Evolutionary conservation across 2,888 invertebrate species (phyloP).

Genomic region (Tribolium freemani): DNA sequence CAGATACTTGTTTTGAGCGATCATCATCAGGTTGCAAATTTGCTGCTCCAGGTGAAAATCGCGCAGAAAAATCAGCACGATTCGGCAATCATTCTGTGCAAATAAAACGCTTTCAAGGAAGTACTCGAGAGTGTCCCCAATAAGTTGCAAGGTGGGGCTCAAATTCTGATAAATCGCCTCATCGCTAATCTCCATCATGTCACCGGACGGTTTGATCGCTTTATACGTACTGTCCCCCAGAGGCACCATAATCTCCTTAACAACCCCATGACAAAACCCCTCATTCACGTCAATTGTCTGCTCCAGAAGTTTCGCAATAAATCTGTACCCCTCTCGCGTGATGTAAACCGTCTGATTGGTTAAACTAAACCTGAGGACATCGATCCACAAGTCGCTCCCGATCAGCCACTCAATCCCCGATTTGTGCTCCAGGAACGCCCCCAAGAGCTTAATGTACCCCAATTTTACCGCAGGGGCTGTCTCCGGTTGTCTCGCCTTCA

Average conservation of each 20-base stretch:
- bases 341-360: constrained; percentile 81
- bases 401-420: constrained; percentile 78
- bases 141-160: constrained; percentile 72
- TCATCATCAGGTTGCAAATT: constrained; percentile 66
- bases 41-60: constrained; percentile 66
- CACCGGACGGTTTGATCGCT: neutral
- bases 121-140: constrained; percentile 70
- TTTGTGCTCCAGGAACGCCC: constrained; percentile 73
- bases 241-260: constrained; percentile 71
- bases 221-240: constrained; percentile 72
- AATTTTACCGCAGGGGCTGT: constrained; percentile 76
- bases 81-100: constrained; percentile 60
- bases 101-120: constrained; percentile 63
- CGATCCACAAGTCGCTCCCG: constrained; percentile 75
- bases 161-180: constrained; percentile 71
- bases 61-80: constrained; percentile 63
- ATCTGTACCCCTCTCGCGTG: constrained; percentile 77
- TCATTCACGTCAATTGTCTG: constrained; percentile 71
- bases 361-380: constrained; percentile 75
- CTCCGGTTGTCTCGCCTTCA: constrained; percentile 61
- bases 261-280: constrained; percentile 51
- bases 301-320: constrained; percentile 74
- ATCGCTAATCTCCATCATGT: constrained; percentile 67
- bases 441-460: constrained; percentile 76
- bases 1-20: constrained; percentile 69